Base-by-base conservation (phyloP, 1,140 invertebrate species). In the Ctenoplectra terminalis region DNA sequence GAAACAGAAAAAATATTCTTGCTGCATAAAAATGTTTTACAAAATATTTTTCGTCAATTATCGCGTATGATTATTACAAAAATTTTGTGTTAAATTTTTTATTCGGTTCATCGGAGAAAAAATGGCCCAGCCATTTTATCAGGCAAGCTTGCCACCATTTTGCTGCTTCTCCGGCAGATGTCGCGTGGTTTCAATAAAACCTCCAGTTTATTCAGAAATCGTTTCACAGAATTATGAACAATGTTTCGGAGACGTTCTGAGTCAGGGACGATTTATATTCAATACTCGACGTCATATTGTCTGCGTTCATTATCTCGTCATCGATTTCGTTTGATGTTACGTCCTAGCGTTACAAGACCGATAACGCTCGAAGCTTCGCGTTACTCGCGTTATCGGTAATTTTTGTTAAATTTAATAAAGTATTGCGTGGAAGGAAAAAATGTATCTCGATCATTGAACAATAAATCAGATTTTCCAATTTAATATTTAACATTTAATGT, bases 291-390 rank as follows among this genome's bases (percentile, higher is more conserved):
- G 77, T 73, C 29, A 73, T 80, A 80, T 73, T 43, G 58, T 73
- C 70, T 63, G 58, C 34, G 69, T 80, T 37, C 77, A 80, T 73
- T 73, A 80, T 73, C 77, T 80, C 46, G 58, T 73, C 77, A 80
- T 80, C 58, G 77, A 80, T 80, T 80, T 80, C 77, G 56, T 80
- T 61, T 80, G 69, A 73, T 63, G 26, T 80, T 80, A 80, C 77
- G 58, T 80, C 58, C 69, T 80, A 73, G 46, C 58, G 70, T 80
- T 80, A 54, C 77, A 46, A 54, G 70, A 64, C 77, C 34, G 70
- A 80, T 73, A 73, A 73, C 58, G 29, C 13, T 3, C 7, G 15
- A 13, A 23, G n/a, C 56, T 13, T 71, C 69, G 77, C 46, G 69
- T 73, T 80, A 63, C 77, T 34, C 56, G 46, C 20, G 34, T 52